These are phyloP conservation scores for Aphelinus certus DNA, from an alignment of 1,140 invertebrate genomes.

Conservation along the genomic window DNA sequence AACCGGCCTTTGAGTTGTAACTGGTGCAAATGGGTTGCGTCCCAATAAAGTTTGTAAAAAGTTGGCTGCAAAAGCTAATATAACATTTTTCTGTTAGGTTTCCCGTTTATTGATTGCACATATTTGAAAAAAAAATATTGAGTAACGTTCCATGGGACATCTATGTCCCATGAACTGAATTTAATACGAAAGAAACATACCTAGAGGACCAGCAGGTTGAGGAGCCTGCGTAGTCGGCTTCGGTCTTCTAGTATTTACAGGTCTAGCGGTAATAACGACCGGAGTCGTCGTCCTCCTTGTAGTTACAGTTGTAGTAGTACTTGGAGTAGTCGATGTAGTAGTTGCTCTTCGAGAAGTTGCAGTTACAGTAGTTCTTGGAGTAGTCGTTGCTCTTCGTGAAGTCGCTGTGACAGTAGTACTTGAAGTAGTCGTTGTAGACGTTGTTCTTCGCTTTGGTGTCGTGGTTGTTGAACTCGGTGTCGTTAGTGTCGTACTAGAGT, in stretches of 20 bases:
- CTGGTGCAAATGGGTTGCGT: constrained; percentile 47
- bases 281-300: constrained; percentile 28
- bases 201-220: constrained; percentile 32
- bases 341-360: constrained; percentile 31
- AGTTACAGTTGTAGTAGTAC: not conserved
- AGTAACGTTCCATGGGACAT: not conserved
- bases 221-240: constrained; percentile 43
- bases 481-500: not conserved
- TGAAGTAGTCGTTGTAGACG: constrained; percentile 25
- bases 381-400: constrained; percentile 9
- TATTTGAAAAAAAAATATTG: not conserved
- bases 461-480: constrained; percentile 10
- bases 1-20: constrained; percentile 39
- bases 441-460: constrained; percentile 11
- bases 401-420: constrained; percentile 12
- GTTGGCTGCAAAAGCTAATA: constrained; percentile 52
- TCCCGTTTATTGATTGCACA: too few species aligned
- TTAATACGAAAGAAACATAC: constrained; percentile 16
- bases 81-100: too few species aligned
- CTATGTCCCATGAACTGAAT: constrained; percentile 3
- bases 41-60: constrained; percentile 58
- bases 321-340: constrained; percentile 34
- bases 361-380: constrained; percentile 31
- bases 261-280: constrained; percentile 47
- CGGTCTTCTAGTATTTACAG: constrained; percentile 44